Base-by-base conservation (phyloP, 2,888 invertebrate species). In the Caradrina clavipalpis region DNA sequence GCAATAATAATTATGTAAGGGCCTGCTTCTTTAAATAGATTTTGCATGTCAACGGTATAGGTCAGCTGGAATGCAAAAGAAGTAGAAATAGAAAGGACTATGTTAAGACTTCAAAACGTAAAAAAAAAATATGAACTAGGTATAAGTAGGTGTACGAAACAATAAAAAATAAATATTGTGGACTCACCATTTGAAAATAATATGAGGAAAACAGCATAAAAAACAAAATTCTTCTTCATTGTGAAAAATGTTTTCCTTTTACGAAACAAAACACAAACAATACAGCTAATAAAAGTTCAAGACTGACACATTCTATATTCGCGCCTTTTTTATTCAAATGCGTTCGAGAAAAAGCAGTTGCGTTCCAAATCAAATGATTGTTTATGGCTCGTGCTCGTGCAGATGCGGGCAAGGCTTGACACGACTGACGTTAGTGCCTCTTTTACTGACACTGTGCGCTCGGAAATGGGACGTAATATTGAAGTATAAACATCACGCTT, bases 401-500 rank as follows among this genome's bases (percentile, higher is more conserved):
- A 80, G 73, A 80, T 78, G 80, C 86, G 87, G 83, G 83, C 85
- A 87, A 84, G 81, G 85, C 85, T 84, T 86, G 80, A 86, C 83
- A 76, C 87, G 86, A 88, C 87, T 88, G 86, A 88, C 85, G 87
- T 88, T 89, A 87, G 87, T 86, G 87, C 86, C 88, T 87, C 86
- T 86, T 83, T 86, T 83, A 83, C 88, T 86, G 88, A 88, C 88
- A 90, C 88, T 88, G 84, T 76, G 81, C 85, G 88, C 82, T 86
- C 84, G 84, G 86, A 89, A 89, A 90, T 88, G 90, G 87, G 84
- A 86, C 89, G 88, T 82, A 83, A 76, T 86, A 83, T 83, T 88
- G 83, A 80, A 83, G 85, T 82, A 86, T 91, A 91, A 91, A 89
- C 91, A 92, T 91, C 92, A 92, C 86, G 88, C 85, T 91, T 92